Percentiles rank a stretch among this genome's conserved stretches.
Conservation (phyloP, 2,888 invertebrate genomes). For the Oscheius sp. region DNA sequence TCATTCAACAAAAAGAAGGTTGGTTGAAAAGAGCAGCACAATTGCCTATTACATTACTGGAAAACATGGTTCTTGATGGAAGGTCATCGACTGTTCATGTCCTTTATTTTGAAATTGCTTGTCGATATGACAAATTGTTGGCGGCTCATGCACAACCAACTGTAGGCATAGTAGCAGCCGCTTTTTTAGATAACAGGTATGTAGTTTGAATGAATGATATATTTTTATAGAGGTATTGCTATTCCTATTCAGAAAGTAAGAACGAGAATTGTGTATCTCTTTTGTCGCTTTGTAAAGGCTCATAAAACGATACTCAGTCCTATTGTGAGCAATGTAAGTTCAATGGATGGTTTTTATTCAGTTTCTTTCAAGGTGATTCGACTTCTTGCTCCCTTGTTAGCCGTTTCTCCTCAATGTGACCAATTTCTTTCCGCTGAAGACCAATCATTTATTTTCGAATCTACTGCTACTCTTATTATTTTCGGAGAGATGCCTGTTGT, state of each 20-base stretch:
- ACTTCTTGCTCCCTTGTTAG: conserved; percentile 74
- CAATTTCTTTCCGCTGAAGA: conserved; percentile 74
- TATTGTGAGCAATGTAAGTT: conserved; percentile 47
- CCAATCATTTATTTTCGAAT: conserved; percentile 76
- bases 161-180: conserved; percentile 43
- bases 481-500: conserved; percentile 73
- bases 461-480: conserved; percentile 75
- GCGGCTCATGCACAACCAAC: conserved; percentile 33
- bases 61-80: conserved; percentile 43
- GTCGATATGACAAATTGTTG: conserved; percentile 48
- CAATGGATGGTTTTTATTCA: not conserved
- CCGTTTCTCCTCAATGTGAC: conserved; percentile 72
- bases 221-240: conserved; percentile 43
- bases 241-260: conserved; percentile 71
- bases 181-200: conserved; percentile 47
- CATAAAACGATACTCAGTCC: conserved; percentile 72
- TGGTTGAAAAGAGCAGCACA: conserved; percentile 43
- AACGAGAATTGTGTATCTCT: conserved; percentile 75
- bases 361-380: conserved; percentile 70
- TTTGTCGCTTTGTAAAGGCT: conserved; percentile 75
- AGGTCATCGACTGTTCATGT: conserved; percentile 43
- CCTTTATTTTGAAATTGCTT: conserved; percentile 47
- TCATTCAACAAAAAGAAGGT: conserved; percentile 45
- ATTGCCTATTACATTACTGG: conserved; percentile 40
- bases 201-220: not conserved